These are phyloP conservation scores for Macrotus californicus DNA, from an alignment of 2,113 vertebrate genomes.

Conservation along the genomic window DNA sequence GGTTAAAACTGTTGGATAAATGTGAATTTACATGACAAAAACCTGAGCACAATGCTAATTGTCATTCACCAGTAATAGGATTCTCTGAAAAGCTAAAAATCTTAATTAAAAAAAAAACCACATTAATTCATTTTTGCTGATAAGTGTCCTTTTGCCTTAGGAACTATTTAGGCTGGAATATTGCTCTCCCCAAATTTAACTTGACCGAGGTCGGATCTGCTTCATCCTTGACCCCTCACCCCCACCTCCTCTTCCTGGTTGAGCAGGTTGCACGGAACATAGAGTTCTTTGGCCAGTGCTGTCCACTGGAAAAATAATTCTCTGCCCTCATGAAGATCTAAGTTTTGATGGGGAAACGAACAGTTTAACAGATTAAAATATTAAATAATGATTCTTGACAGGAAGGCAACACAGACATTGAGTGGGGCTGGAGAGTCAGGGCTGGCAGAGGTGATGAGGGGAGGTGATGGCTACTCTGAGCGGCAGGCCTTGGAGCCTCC, in stretches of 20 bases:
- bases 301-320: neutral
- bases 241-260: neutral
- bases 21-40: conserved; percentile 70
- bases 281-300: neutral
- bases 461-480: neutral
- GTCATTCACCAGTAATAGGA: conserved; percentile 48
- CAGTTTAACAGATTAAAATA: neutral
- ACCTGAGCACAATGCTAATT: conserved; percentile 39
- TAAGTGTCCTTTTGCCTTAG: conserved; percentile 43
- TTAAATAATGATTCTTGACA: neutral
- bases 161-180: neutral
- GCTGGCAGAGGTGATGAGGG: neutral
- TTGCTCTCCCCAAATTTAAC: neutral
- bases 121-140: conserved; percentile 46
- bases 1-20: conserved; percentile 50
- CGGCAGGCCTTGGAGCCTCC: neutral
- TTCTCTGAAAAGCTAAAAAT: conserved; percentile 57
- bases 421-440: neutral
- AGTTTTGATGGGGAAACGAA: conserved; percentile 11
- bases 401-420: neutral
- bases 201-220: neutral
- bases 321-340: conserved; percentile 10
- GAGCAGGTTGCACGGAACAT: neutral
- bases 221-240: neutral
- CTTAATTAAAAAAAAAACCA: conserved; percentile 59